These are phyloP conservation scores for Acleris laterana DNA, from an alignment of 2,888 invertebrate species.

Conservation along the genomic window DNA sequence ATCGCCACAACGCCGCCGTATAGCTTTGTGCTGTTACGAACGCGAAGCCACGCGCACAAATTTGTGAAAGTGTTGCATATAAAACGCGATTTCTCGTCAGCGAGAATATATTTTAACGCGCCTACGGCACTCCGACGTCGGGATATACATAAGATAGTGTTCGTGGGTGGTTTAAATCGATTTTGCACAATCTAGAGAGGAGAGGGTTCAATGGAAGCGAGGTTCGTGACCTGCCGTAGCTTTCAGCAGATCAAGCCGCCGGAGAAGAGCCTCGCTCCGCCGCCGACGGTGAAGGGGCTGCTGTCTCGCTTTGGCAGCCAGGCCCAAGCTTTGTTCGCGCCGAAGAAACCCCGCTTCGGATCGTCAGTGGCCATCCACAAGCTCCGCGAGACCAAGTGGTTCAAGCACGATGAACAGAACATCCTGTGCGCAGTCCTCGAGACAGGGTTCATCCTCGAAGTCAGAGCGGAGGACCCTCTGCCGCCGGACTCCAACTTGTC, in stretches of 20 bases:
- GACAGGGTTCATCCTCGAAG: conserved; percentile 89
- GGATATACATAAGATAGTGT: conserved; percentile 49
- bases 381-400: conserved; percentile 90
- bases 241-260: conserved; percentile 83
- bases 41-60: conserved; percentile 69
- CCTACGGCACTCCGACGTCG: conserved; percentile 51
- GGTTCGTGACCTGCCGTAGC: conserved; percentile 84
- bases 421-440: conserved; percentile 89
- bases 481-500: conserved; percentile 75
- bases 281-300: conserved; percentile 79
- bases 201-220: conserved; percentile 84
- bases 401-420: conserved; percentile 87
- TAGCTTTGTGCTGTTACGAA: conserved; percentile 57
- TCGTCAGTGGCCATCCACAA: conserved; percentile 89
- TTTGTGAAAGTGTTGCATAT: conserved; percentile 80
- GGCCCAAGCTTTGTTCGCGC: conserved; percentile 81
- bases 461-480: conserved; percentile 79
- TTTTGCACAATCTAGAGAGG: conserved; percentile 65
- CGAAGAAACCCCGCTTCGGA: conserved; percentile 82
- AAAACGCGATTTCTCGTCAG: conserved; percentile 71
- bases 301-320: conserved; percentile 83
- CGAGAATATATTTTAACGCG: conserved; percentile 68
- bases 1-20: conserved; percentile 66
- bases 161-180: conserved; percentile 59
- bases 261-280: conserved; percentile 80